These are phyloP conservation scores for Molossus alvarezi DNA, from an alignment of 2,797 vertebrate genomes.

Conservation along the genomic window DNA sequence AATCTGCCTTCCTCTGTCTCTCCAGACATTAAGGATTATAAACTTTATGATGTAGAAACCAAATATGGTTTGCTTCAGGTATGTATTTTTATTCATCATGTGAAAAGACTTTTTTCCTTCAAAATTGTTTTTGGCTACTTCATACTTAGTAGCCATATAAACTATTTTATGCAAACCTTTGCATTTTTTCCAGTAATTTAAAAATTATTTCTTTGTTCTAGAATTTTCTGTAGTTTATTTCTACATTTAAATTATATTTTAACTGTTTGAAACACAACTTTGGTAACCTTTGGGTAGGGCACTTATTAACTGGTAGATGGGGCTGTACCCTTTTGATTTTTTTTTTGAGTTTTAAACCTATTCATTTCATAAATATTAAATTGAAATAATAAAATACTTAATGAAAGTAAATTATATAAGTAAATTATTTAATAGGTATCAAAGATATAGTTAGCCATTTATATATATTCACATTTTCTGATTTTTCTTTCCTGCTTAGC, in stretches of 20 bases:
- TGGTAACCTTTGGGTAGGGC: constrained; percentile 31
- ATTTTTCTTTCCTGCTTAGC: constrained; percentile 48
- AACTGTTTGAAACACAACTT: constrained; percentile 21
- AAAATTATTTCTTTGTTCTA: constrained; percentile 49
- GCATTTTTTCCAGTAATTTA: constrained; percentile 39
- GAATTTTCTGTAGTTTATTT: constrained; percentile 24
- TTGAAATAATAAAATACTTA: constrained; percentile 39
- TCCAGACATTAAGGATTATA: constrained; percentile 97
- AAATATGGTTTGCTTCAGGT: constrained; percentile 99
- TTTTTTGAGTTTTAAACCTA: constrained; percentile 45
- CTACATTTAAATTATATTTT: constrained; percentile 65
- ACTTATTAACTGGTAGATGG: background rate
- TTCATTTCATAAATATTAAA: constrained; percentile 40
- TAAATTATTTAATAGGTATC: constrained; percentile 34
- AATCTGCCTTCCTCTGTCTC: constrained; percentile 96
- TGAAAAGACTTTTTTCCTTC: constrained; percentile 40
- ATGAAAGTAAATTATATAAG: constrained; percentile 14
- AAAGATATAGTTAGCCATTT: background rate
- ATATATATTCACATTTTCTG: constrained; percentile 18
- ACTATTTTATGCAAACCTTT: constrained; percentile 59
- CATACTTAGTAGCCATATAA: constrained; percentile 6
- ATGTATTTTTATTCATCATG: constrained; percentile 76
- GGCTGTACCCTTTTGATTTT: background rate
- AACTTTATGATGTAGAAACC: constrained; percentile 98
- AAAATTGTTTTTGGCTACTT: constrained; percentile 57